Conservation (phyloP, 2,113 vertebrate genomes). For the Campylorhamphus procurvoides region DNA sequence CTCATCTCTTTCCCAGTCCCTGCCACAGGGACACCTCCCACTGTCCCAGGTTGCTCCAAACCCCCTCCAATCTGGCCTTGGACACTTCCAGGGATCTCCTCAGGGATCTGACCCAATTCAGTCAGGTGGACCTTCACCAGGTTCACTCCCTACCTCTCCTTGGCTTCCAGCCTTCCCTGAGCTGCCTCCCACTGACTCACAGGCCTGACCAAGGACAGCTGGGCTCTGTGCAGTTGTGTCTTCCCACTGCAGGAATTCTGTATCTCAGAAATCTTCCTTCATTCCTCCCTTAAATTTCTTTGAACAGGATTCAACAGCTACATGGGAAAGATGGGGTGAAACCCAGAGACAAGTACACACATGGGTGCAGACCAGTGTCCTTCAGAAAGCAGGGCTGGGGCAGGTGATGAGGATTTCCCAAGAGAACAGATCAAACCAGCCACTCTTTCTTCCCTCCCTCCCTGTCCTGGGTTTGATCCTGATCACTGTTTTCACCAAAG, state of each 20-base stretch:
- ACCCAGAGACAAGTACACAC: not conserved
- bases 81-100: not conserved
- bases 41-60: not conserved
- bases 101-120: not conserved
- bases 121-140: not conserved
- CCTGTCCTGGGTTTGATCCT: not conserved
- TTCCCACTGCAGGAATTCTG: not conserved
- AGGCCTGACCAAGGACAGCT: not conserved
- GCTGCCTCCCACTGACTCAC: not conserved
- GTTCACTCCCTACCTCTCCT: not conserved
- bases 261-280: constrained; percentile 28
- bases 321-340: not conserved
- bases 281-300: not conserved
- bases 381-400: not conserved
- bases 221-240: not conserved
- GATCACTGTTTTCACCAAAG: not conserved
- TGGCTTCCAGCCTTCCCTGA: not conserved
- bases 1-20: not conserved
- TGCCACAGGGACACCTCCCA: not conserved
- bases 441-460: not conserved
- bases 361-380: not conserved
- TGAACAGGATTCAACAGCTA: not conserved
- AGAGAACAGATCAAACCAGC: not conserved
- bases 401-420: not conserved
- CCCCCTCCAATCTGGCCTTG: not conserved